Percentiles rank a stretch among this genome's conserved stretches.
Evolutionary conservation across 1,140 invertebrate genomes (phyloP).

Genomic region (Orchesella cincta): DNA sequence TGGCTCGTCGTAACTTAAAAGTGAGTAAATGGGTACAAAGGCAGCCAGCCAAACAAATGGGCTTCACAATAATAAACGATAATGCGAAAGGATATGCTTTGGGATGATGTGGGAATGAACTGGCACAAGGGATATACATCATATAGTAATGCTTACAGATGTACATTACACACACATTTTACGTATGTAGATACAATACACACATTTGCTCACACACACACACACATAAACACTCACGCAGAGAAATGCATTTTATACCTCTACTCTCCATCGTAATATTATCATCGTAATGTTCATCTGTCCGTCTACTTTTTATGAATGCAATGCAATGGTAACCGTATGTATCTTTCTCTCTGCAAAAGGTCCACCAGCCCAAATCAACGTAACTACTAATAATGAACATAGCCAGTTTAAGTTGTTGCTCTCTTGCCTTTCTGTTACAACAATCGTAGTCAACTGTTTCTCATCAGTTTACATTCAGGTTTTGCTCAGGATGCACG

Average conservation of each 20-base stretch:
- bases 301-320: background rate
- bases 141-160: background rate
- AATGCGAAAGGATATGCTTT: background rate
- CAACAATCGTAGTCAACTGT: constrained; percentile 27
- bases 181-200: background rate
- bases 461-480: constrained; percentile 29
- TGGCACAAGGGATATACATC: background rate
- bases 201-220: background rate
- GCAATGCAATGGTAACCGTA: background rate
- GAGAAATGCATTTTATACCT: background rate
- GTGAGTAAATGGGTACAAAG: no score
- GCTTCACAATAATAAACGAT: no score
- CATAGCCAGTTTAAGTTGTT: background rate
- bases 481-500: constrained; percentile 26
- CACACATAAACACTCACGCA: background rate
- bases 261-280: background rate
- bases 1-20: no score
- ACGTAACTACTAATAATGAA: background rate
- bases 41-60: no score
- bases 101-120: background rate
- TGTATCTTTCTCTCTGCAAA: background rate
- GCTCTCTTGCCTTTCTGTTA: background rate
- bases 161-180: background rate
- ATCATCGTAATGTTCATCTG: background rate
- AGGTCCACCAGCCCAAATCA: background rate